Evolutionary conservation across 1,140 invertebrate genomes (phyloP).

Genomic region (Zaprionus lachaisei): DNA sequence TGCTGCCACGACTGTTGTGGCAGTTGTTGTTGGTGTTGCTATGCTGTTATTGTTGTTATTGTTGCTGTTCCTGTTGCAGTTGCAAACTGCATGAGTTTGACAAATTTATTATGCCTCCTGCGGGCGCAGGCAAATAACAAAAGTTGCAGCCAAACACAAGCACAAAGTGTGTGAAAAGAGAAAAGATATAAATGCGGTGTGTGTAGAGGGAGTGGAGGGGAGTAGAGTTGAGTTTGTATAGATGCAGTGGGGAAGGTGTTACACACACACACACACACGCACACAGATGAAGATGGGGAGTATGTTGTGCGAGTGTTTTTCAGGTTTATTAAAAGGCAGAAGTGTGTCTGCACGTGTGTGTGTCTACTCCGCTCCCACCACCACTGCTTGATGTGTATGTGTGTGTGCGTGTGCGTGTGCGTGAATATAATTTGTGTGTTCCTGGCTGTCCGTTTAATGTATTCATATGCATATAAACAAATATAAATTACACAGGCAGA

Average conservation of each 20-base stretch:
- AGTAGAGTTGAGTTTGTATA: neutral
- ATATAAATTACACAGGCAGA: constrained; percentile 73
- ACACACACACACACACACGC: neutral
- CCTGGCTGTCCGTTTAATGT: constrained; percentile 55
- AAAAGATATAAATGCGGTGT: constrained; percentile 12
- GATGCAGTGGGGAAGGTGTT: neutral
- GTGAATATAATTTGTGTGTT: constrained; percentile 53
- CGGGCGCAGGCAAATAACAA: constrained; percentile 30
- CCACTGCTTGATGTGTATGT: neutral
- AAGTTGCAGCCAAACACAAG: constrained; percentile 39
- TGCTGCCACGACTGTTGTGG: neutral
- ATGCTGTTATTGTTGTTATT: neutral
- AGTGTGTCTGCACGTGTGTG: constrained; percentile 8
- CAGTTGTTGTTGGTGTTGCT: neutral
- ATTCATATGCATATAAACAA: constrained; percentile 77
- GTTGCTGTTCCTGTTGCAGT: constrained; percentile 3
- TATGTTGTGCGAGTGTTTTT: constrained; percentile 56
- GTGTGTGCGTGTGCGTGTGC: constrained; percentile 17
- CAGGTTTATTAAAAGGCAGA: constrained; percentile 65
- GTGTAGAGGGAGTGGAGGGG: neutral
- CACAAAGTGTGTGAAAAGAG: constrained; percentile 13
- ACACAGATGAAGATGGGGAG: constrained; percentile 23
- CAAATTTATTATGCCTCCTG: constrained; percentile 48
- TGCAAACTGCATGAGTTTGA: constrained; percentile 28
- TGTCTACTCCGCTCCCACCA: neutral